A percentile compares a stretch with the other conserved stretches of the same genome.
Conservation (phyloP, 2,113 vertebrate species). For the Carollia perspicillata region DNA sequence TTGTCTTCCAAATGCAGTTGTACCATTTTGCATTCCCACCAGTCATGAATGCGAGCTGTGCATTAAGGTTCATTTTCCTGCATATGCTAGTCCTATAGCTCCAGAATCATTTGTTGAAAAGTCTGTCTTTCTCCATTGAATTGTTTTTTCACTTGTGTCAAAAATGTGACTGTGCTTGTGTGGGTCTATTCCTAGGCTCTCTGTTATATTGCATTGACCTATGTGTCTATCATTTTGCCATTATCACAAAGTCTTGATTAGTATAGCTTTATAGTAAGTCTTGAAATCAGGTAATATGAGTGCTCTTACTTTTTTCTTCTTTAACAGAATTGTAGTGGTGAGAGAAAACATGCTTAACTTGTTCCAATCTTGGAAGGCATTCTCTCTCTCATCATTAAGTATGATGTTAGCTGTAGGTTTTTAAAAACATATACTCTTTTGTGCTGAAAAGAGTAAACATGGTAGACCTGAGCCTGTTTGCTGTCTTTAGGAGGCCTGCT, state of each 20-base stretch:
- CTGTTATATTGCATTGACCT: background rate
- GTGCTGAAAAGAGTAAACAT: conserved; percentile 36
- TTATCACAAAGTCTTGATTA: conserved; percentile 30
- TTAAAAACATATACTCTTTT: background rate
- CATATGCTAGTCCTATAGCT: background rate
- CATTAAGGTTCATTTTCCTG: conserved; percentile 21
- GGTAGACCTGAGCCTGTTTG: background rate
- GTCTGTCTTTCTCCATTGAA: background rate
- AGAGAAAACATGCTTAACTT: conserved; percentile 14
- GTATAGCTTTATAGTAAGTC: conserved; percentile 15
- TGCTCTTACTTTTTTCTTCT: conserved; percentile 6
- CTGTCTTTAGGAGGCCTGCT: background rate
- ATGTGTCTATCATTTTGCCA: background rate
- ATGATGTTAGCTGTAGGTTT: conserved; percentile 5
- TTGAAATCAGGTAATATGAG: conserved; percentile 27
- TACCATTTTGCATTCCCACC: background rate
- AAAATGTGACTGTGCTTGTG: background rate
- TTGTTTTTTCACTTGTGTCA: conserved; percentile 35
- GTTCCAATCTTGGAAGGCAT: background rate
- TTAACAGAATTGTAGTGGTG: conserved; percentile 22
- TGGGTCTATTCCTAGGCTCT: background rate
- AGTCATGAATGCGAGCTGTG: conserved; percentile 4
- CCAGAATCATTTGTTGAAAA: conserved; percentile 35
- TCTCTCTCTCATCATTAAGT: conserved; percentile 6
- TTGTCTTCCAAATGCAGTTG: background rate